Percentiles rank a stretch among this genome's conserved stretches.
Conservation (phyloP, 2,797 vertebrate species). For the Gymnoscopelus microlampas region DNA sequence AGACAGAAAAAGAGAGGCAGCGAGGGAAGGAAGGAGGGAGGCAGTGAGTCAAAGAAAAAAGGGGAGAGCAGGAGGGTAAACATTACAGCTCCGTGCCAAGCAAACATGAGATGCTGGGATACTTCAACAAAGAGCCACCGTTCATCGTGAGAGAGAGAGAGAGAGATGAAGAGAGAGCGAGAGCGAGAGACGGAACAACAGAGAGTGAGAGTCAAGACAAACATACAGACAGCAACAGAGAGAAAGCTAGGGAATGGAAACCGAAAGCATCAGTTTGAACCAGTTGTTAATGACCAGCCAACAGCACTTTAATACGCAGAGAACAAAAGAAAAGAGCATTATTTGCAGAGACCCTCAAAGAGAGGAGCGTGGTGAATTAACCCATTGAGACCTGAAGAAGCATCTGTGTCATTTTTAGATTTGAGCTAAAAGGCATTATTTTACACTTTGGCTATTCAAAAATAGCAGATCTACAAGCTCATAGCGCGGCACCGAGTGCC, state of each 20-base stretch:
- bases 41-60: slow-evolving; percentile 32
- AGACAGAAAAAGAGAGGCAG: slow-evolving; percentile 30
- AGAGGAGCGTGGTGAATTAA: too few species aligned
- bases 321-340: slow-evolving; percentile 6
- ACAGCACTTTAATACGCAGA: slow-evolving; percentile 9
- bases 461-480: too few species aligned
- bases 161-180: slow-evolving; percentile 6
- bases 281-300: slow-evolving; percentile 7
- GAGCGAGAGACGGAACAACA: slow-evolving; percentile 1
- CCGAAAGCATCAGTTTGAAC: slow-evolving; percentile 53
- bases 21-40: slow-evolving; percentile 16
- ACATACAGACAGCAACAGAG: background rate
- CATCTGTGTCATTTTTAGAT: too few species aligned
- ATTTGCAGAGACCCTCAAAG: background rate
- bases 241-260: slow-evolving; percentile 55
- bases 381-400: too few species aligned
- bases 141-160: slow-evolving; percentile 37
- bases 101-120: slow-evolving; percentile 80
- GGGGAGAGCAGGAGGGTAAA: slow-evolving; percentile 68
- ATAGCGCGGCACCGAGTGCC: too few species aligned
- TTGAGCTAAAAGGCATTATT: too few species aligned
- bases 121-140: slow-evolving; percentile 71
- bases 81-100: slow-evolving; percentile 78
- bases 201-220: background rate
- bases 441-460: too few species aligned